Base-by-base conservation (phyloP, 2,888 invertebrate species). In the Mactromeris polynyma region DNA sequence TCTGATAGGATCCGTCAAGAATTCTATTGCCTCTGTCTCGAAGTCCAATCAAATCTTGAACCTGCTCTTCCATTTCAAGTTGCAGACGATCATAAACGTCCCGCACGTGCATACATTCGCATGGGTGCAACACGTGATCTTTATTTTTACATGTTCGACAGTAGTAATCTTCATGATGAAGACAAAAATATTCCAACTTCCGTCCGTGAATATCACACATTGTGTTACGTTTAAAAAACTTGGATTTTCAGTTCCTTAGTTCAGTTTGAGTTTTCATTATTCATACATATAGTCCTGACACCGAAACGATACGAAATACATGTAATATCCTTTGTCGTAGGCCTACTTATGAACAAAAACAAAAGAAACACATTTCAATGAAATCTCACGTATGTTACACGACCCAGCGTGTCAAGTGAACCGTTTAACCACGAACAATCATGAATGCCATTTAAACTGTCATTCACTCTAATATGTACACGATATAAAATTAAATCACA, bases 131-230 rank as follows among this genome's bases (percentile, higher is more conserved):
- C 38, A 83, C 90, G 82, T 92, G 92, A 11, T 58, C 83, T 19
- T 46, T 42, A n/a, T 84, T 79, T 64, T 89, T 89, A 79, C 92
- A 92, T 42, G 78, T 69, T 14, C 79, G 77, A 69, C 92, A 92
- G 58, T 77, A 90, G 36, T 90, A 87, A n/a, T 87, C 64, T 38
- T 92, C 90, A 83, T 92, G 90, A 33, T 86, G 81, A 36, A 92
- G 69, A 80, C 92, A 92, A 51, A 86, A 92, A 81, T 92, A 89
- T 31, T 92, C 90, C 86, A 90, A 46, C 64, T 87, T 89, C 31
- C 86, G 85, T 21, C 89, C 86, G 81, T 92, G 92, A 33, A 84
- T 78, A 42, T 92, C 92, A 80, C 92, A 92, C 92, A 90, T 89
- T 33, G 40, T 77, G 36, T 64, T 26, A 26, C 81, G 81, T 21